Evolutionary conservation across 2,113 vertebrate species (phyloP).

Genomic region (Rhinichthys klamathensis): DNA sequence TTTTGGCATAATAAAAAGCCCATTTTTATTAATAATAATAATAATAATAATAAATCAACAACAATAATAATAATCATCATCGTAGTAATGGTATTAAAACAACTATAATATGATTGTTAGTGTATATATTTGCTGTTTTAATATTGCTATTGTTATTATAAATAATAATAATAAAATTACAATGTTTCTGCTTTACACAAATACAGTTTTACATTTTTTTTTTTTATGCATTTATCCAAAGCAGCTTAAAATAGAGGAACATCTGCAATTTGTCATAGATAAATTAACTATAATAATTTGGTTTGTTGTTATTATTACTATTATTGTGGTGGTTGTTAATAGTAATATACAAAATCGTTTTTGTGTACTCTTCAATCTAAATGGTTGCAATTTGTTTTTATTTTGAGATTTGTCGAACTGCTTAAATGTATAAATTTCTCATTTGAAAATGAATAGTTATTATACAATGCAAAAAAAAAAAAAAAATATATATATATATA

Average conservation of each 20-base stretch:
- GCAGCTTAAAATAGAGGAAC: neutral
- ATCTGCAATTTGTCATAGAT: neutral
- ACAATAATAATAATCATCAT: no score
- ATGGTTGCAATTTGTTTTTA: neutral
- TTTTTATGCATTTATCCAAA: no score
- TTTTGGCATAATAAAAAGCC: neutral
- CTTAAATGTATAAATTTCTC: neutral
- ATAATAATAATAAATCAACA: no score
- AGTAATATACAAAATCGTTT: neutral
- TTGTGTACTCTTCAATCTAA: neutral
- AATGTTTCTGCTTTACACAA: neutral
- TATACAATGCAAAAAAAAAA: no score
- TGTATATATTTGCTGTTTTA: neutral
- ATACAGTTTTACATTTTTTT: neutral
- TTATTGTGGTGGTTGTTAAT: neutral
- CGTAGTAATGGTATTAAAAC: no score
- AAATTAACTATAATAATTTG: neutral
- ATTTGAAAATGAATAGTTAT: neutral
- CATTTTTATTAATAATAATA: no score
- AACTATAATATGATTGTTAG: no score
- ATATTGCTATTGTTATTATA: neutral
- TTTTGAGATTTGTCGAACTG: neutral
- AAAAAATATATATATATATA: no score
- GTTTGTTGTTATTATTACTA: neutral
- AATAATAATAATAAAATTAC: neutral